These are phyloP conservation scores for Campoletis sonorensis DNA, from an alignment of 1,140 invertebrate species.

Conservation along the genomic window DNA sequence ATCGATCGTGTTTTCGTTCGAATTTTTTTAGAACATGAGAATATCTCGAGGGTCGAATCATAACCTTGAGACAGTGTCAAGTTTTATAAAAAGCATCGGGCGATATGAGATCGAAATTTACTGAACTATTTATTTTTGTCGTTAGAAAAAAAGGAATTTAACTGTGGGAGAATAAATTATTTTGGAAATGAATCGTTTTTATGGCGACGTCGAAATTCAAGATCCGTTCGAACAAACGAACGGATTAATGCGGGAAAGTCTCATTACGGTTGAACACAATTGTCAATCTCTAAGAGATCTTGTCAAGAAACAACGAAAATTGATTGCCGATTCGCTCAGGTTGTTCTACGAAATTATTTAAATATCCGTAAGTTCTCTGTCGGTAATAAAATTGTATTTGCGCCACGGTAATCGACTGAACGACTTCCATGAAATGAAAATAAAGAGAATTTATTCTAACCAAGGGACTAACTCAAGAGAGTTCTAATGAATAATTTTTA, in stretches of 20 bases:
- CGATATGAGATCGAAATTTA: background rate
- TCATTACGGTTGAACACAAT: conserved; percentile 15
- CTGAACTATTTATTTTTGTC: conserved; percentile 4
- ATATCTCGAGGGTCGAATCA: background rate
- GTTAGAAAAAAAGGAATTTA: background rate
- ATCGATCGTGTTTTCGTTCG: background rate
- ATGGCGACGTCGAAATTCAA: background rate
- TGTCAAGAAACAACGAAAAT: conserved; percentile 11
- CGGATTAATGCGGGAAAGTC: conserved; percentile 7
- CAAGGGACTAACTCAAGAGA: too few relatives aligned
- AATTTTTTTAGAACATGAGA: conserved; percentile 7
- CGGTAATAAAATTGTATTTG: too few relatives aligned
- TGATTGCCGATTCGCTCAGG: conserved; percentile 14
- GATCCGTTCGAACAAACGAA: conserved; percentile 12
- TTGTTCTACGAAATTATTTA: background rate
- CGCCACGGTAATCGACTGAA: too few relatives aligned
- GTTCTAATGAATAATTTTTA: too few relatives aligned
- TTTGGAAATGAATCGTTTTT: conserved; percentile 19
- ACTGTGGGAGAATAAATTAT: background rate
- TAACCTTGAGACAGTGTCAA: background rate
- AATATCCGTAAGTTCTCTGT: too few relatives aligned
- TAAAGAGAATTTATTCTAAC: too few relatives aligned
- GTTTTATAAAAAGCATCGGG: background rate
- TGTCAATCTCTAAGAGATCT: background rate
- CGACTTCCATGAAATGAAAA: too few relatives aligned